Evolutionary conservation across 2,797 vertebrate species (phyloP).

Genomic region (Sebastes nivosus): DNA sequence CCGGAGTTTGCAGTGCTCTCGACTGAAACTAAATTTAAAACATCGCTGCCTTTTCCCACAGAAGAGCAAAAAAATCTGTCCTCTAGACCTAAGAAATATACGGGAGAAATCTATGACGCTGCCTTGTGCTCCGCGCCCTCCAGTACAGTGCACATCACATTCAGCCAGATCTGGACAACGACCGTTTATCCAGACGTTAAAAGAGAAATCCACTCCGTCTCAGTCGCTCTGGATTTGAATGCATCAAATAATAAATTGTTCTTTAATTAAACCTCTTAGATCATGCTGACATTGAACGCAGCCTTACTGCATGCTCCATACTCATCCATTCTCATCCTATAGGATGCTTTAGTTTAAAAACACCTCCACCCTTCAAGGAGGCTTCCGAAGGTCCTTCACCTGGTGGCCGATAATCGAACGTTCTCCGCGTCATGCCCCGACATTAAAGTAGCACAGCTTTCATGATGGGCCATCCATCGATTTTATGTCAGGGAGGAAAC

Average conservation of each 20-base stretch:
- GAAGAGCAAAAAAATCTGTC: background rate
- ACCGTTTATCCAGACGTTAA: background rate
- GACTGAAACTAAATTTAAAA: no score
- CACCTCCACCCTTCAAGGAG: constrained; percentile 15
- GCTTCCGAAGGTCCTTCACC: constrained; percentile 45
- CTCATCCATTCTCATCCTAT: background rate
- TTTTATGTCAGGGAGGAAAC: constrained; percentile 49
- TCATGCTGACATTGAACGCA: background rate
- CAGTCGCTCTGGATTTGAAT: background rate
- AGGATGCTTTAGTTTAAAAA: constrained; percentile 4
- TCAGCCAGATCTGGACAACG: background rate
- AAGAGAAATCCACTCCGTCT: background rate
- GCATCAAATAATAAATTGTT: background rate
- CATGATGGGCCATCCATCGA: constrained; percentile 61
- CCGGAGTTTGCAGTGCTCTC: background rate
- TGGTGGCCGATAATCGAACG: constrained; percentile 47
- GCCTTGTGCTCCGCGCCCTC: background rate
- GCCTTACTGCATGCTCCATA: background rate
- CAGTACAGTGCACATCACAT: background rate
- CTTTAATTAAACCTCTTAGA: background rate
- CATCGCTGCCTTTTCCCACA: background rate
- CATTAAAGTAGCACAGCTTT: constrained; percentile 47
- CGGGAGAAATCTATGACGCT: background rate
- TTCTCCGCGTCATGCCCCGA: constrained; percentile 29
- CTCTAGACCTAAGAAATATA: background rate